A percentile compares a stretch with the other conserved stretches of the same genome.
These are phyloP conservation scores for Reticulitermes speratus DNA, from an alignment of 1,140 invertebrate species.

Conservation along the genomic window DNA sequence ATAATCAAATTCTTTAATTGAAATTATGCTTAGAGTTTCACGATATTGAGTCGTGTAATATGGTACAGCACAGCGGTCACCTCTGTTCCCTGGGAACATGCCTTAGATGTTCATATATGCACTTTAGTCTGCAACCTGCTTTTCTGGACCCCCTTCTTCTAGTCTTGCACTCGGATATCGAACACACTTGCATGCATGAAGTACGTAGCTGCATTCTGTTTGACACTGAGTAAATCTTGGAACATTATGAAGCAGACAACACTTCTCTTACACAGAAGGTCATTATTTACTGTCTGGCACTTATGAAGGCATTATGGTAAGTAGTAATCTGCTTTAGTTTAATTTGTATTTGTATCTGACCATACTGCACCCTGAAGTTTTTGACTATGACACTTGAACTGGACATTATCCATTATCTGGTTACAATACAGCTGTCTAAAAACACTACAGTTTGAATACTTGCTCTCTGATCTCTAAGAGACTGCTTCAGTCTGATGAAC, in stretches of 20 bases:
- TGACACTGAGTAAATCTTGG: not conserved
- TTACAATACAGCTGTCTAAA: no score
- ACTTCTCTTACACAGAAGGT: not conserved
- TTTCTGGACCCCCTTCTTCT: not conserved
- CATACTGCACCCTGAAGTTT: no score
- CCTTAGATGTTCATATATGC: not conserved
- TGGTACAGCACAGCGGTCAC: not conserved
- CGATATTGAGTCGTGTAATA: no score
- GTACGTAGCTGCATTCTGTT: not conserved
- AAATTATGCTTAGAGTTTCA: no score
- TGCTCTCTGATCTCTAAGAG: no score
- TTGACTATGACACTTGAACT: no score
- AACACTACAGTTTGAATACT: no score
- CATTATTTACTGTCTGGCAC: not conserved
- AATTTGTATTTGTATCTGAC: not conserved
- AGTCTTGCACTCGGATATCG: not conserved
- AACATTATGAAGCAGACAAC: not conserved
- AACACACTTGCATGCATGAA: not conserved
- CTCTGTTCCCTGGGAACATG: not conserved
- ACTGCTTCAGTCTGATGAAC: no score
- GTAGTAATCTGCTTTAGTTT: not conserved
- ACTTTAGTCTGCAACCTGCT: not conserved
- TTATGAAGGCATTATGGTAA: constrained; percentile 4
- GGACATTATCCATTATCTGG: no score
- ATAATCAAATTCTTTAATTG: no score